A percentile compares a stretch with the other conserved stretches of the same genome.
phyloP scores from a whole-genome alignment of 2,888 invertebrate species.

The Tanytarsus gracilentus region DNA sequence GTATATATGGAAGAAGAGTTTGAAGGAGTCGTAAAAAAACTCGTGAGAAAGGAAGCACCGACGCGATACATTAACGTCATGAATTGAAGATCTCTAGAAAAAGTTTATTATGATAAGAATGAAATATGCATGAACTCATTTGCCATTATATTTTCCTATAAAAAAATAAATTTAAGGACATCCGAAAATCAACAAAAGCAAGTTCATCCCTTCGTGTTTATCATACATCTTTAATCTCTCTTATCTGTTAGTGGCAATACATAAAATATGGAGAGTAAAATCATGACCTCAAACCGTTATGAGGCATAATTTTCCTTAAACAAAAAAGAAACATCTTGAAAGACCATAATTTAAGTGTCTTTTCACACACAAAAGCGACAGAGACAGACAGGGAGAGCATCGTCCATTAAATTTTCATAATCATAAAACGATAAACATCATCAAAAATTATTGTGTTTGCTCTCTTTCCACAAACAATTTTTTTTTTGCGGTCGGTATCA shows the following conservation, averaged over 20 bases:
- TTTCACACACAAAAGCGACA: neutral
- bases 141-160: neutral
- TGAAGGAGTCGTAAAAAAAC: neutral
- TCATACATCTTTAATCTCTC: conserved; percentile 13
- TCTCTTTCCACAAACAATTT: conserved; percentile 15
- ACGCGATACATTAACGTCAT: too few species aligned
- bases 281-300: conserved; percentile 22
- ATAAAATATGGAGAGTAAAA: conserved; percentile 25
- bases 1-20: neutral
- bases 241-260: conserved; percentile 8
- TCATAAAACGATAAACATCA: conserved; percentile 27
- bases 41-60: neutral
- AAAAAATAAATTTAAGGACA: too few species aligned
- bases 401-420: conserved; percentile 28
- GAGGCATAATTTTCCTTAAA: neutral
- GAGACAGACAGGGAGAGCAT: neutral
- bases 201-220: conserved; percentile 6
- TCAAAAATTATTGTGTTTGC: conserved; percentile 28
- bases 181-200: neutral
- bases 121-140: conserved; percentile 8
- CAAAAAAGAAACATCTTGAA: conserved; percentile 22
- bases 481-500: conserved; percentile 18
- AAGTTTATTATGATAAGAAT: conserved; percentile 4
- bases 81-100: too few species aligned
- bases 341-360: conserved; percentile 17